These are phyloP conservation scores for Spermophilus dauricus DNA, from an alignment of 2,113 vertebrate genomes.

Conservation along the genomic window DNA sequence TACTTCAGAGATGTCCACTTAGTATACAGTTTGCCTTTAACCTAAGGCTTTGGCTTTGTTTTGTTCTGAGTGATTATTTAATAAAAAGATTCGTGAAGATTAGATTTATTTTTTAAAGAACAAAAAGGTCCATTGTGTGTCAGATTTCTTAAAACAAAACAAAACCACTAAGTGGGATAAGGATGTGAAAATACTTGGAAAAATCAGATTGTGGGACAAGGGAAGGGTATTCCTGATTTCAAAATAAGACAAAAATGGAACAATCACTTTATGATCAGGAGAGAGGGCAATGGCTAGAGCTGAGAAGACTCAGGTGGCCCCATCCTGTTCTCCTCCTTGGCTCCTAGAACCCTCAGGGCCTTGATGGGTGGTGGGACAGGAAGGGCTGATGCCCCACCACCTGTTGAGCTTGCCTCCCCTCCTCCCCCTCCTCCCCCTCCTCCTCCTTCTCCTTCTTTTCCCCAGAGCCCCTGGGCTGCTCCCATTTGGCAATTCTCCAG, in stretches of 20 bases:
- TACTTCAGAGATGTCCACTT: neutral
- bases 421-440: too few relatives aligned
- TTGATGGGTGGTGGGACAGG: neutral
- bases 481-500: neutral
- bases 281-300: neutral
- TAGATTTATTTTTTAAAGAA: slow-evolving; percentile 32
- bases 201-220: neutral
- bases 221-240: neutral
- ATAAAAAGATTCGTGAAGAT: slow-evolving; percentile 20
- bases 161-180: neutral
- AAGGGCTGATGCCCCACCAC: fast-evolving
- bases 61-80: slow-evolving; percentile 45
- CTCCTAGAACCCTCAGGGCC: neutral
- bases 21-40: neutral
- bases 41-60: neutral
- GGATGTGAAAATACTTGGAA: neutral
- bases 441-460: too few relatives aligned
- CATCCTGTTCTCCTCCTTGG: too few relatives aligned
- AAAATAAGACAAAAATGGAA: neutral
- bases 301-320: neutral
- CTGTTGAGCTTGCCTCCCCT: neutral
- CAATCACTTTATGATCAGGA: neutral
- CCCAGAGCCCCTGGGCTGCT: too few relatives aligned
- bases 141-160: slow-evolving; percentile 57
- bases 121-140: neutral